Conservation (phyloP, 2,797 vertebrate genomes). For the Siniperca undulata region DNA sequence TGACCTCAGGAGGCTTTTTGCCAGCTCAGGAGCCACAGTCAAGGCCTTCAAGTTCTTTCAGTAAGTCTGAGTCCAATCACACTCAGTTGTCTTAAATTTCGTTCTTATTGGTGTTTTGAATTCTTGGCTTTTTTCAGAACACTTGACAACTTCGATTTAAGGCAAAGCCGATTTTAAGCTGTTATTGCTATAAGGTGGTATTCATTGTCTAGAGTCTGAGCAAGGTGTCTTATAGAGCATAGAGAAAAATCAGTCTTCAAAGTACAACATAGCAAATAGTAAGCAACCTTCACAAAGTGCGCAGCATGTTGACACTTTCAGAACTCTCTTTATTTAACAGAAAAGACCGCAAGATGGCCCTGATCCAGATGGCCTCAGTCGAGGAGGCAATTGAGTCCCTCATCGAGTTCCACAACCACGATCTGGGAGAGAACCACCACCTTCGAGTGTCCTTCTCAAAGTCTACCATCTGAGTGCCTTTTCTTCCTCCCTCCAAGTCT, state of each 20-base stretch:
- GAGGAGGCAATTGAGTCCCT: conserved; percentile 96
- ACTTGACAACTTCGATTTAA: not conserved
- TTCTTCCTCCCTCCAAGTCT: conserved; percentile 50
- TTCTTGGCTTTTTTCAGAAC: not conserved
- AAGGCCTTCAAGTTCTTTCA: conserved; percentile 99
- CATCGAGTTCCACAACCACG: conserved; percentile 98
- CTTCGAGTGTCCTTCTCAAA: conserved; percentile 97
- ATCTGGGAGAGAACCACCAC: conserved; percentile 97
- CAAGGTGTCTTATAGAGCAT: not conserved
- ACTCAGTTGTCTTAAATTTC: not conserved
- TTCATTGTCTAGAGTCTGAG: not conserved
- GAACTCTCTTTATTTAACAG: conserved; percentile 72
- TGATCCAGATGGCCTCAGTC: conserved; percentile 98
- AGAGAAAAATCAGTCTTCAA: not conserved
- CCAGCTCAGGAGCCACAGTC: conserved; percentile 91
- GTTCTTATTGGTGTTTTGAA: not conserved
- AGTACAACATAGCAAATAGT: not conserved
- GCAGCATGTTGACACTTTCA: not conserved
- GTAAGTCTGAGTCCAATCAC: conserved; percentile 83
- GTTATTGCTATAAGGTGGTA: not conserved
- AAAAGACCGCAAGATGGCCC: conserved; percentile 98
- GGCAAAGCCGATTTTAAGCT: not conserved
- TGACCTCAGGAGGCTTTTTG: conserved; percentile 93
- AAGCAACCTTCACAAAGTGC: not conserved
- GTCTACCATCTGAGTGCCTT: conserved; percentile 92